phyloP scores from a whole-genome alignment of 2,113 vertebrate species.

The Haplochromis burtoni region DNA sequence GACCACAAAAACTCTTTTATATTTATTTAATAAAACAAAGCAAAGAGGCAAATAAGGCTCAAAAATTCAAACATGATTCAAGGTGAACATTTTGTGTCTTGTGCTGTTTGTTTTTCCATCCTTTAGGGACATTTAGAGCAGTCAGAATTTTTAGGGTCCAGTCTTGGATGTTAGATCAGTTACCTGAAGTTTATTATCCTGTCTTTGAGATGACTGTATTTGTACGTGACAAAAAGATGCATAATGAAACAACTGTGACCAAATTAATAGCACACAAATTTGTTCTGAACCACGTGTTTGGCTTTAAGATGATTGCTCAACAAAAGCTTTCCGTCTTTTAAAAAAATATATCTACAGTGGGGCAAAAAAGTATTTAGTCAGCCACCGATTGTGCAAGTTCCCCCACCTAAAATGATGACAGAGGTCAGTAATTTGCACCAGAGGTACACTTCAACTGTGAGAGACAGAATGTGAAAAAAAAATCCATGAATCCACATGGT shows the following conservation, averaged over 20 bases:
- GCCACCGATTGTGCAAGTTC: no score
- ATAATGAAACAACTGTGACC: neutral
- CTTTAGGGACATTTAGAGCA: neutral
- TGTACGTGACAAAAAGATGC: neutral
- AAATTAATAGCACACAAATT: neutral
- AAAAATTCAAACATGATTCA: neutral
- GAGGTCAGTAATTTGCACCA: no score
- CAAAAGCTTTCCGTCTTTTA: neutral
- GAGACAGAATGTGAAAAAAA: no score
- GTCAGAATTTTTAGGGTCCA: neutral
- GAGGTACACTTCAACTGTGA: no score
- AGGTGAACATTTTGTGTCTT: neutral
- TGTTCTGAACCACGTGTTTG: fast-evolving
- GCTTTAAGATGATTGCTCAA: neutral
- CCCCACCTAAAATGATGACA: no score
- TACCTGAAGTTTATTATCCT: neutral
- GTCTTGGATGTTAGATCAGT: neutral
- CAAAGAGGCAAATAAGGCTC: neutral
- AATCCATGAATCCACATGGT: no score
- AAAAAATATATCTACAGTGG: no score
- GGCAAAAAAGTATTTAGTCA: no score
- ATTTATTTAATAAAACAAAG: neutral
- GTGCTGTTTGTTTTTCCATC: fast-evolving
- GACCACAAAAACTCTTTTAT: neutral
- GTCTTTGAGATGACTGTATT: neutral